Percentiles rank a stretch among this genome's conserved stretches.
phyloP scores from a whole-genome alignment of 1,140 invertebrate genomes.

The Rhynchophorus ferrugineus region DNA sequence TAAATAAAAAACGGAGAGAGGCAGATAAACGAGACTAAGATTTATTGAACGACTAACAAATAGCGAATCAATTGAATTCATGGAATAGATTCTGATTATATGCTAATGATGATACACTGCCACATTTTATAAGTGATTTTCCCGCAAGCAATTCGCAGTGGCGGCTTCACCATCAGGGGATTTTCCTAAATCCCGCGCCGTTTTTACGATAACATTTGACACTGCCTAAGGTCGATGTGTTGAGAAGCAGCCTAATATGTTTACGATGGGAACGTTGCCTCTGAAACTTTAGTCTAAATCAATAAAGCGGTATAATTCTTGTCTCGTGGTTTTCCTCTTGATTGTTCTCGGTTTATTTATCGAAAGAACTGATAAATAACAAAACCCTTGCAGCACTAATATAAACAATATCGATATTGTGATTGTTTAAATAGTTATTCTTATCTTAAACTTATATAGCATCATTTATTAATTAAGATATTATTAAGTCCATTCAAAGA shows the following conservation, averaged over 20 bases:
- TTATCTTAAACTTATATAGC: too few species aligned
- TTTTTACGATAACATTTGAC: constrained; percentile 1
- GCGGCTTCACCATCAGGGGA: background rate
- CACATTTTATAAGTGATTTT: background rate
- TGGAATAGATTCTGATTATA: background rate
- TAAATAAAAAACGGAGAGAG: background rate
- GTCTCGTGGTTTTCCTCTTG: background rate
- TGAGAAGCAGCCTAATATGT: constrained; percentile 16
- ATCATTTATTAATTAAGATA: too few species aligned
- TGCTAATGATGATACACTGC: background rate
- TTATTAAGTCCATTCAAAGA: too few species aligned
- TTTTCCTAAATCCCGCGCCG: constrained; percentile 1
- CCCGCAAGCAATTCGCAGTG: background rate
- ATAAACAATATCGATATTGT: too few species aligned
- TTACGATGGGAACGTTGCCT: constrained; percentile 10
- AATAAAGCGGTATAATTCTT: constrained; percentile 17
- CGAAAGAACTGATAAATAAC: background rate
- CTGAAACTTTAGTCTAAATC: constrained; percentile 18
- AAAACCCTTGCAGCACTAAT: too few species aligned
- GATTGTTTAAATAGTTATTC: too few species aligned
- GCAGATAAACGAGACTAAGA: background rate
- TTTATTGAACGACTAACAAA: background rate
- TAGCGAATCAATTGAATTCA: background rate
- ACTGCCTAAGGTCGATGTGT: constrained; percentile 1
- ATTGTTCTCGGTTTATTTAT: background rate